Percentiles rank a stretch among this genome's conserved stretches.
phyloP scores from a whole-genome alignment of 2,113 vertebrate species.

The Aleadryas rufinucha region DNA sequence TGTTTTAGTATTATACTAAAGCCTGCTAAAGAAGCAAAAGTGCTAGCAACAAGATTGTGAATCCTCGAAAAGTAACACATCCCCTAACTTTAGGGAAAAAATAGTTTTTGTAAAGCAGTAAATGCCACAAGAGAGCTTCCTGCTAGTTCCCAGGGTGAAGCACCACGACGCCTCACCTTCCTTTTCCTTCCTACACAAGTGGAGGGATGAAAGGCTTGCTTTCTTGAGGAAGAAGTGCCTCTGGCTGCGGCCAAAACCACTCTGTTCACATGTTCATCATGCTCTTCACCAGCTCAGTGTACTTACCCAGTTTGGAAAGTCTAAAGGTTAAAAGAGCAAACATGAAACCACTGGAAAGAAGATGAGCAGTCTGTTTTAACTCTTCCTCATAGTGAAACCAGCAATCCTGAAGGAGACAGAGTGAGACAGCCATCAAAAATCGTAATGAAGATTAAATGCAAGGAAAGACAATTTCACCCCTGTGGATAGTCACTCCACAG shows the following conservation, averaged over 20 bases:
- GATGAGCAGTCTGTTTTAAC: neutral
- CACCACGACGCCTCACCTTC: accelerated
- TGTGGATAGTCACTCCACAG: neutral
- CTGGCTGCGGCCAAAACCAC: neutral
- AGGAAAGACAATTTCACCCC: neutral
- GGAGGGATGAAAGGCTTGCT: neutral
- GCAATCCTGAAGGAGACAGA: neutral
- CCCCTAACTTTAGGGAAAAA: neutral
- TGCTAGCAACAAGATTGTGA: neutral
- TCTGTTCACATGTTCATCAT: constrained; percentile 7
- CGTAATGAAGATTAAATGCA: neutral
- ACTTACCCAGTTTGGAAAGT: neutral
- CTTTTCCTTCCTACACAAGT: neutral
- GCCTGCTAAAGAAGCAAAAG: neutral
- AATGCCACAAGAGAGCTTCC: neutral
- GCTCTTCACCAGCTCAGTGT: neutral
- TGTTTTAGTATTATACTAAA: neutral
- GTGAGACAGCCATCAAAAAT: neutral
- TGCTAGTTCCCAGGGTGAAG: neutral
- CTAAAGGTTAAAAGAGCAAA: constrained; percentile 6
- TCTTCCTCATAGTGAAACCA: neutral
- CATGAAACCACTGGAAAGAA: neutral
- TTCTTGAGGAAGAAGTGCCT: constrained; percentile 16
- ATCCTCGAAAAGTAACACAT: neutral
- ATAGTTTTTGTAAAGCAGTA: neutral